Evolutionary conservation across 23 tunicate species (phyloP).

Genomic region (Pegea sp.): DNA sequence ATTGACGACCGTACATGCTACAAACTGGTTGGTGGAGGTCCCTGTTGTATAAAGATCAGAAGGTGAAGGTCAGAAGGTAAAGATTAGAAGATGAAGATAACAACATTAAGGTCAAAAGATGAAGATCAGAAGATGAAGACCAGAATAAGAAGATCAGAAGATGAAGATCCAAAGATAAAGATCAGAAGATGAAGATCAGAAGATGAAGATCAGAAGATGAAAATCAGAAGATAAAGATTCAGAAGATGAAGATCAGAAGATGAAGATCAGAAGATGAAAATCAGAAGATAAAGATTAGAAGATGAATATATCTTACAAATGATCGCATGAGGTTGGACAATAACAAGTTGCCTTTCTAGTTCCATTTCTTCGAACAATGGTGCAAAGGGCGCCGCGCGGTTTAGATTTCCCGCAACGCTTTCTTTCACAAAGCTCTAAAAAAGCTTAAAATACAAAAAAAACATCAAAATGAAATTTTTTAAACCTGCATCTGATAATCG

Average conservation of each 20-base stretch:
- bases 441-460: too few species aligned
- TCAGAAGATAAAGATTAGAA: not conserved
- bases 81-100: not conserved
- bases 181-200: not conserved
- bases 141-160: not conserved
- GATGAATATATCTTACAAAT: too few species aligned
- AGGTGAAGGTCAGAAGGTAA: not conserved
- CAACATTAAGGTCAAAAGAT: not conserved
- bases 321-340: too few species aligned
- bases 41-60: not conserved
- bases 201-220: not conserved
- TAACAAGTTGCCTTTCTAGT: conserved; percentile 12
- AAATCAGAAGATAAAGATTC: not conserved
- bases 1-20: conserved; percentile 37
- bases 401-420: conserved; percentile 15
- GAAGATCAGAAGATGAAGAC: not conserved
- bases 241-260: too few species aligned
- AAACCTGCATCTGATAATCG: too few species aligned
- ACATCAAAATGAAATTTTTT: too few species aligned
- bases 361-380: conserved; percentile 9
- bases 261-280: not conserved
- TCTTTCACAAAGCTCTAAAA: conserved; percentile 19
- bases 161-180: not conserved
- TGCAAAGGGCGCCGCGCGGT: conserved; percentile 36
- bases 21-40: conserved; percentile 11